Conservation (phyloP, 1,140 invertebrate species). For the Wasmannia auropunctata region DNA sequence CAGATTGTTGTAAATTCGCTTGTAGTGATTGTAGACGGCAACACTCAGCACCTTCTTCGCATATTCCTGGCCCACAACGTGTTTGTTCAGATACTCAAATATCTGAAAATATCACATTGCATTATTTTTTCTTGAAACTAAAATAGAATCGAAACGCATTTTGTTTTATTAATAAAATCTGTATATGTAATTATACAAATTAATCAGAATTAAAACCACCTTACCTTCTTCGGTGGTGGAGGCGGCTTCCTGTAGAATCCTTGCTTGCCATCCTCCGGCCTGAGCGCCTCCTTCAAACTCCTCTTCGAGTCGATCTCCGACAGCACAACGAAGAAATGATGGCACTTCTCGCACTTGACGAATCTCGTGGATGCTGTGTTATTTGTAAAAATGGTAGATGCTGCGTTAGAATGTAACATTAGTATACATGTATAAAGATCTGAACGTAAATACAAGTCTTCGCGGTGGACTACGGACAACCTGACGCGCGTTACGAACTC, state of each 20-base stretch:
- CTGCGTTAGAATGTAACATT: constrained; percentile 77
- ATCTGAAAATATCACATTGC: constrained; percentile 88
- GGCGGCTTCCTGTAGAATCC: constrained; percentile 92
- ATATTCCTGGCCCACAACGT: constrained; percentile 98
- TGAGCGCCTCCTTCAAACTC: constrained; percentile 91
- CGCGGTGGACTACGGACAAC: not conserved
- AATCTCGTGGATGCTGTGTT: constrained; percentile 93
- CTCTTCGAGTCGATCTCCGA: constrained; percentile 96
- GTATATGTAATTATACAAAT: not conserved
- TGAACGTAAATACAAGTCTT: not conserved
- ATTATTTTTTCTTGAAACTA: not conserved
- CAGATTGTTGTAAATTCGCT: constrained; percentile 97
- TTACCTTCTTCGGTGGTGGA: constrained; percentile 95
- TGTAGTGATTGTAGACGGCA: constrained; percentile 99
- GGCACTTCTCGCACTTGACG: constrained; percentile 99
- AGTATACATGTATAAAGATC: not conserved
- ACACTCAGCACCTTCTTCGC: constrained; percentile 99
- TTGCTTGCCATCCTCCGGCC: constrained; percentile 86
- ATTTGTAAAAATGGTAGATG: constrained; percentile 84
- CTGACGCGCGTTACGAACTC: not conserved
- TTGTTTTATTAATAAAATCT: not conserved
- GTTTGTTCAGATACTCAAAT: constrained; percentile 97
- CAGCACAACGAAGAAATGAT: constrained; percentile 98
- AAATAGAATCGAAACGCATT: not conserved
- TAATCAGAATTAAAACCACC: constrained; percentile 16